A percentile compares a stretch with the other conserved stretches of the same genome.
Evolutionary conservation across 2,113 vertebrate genomes (phyloP).

Genomic region (Lampris megalopsis): DNA sequence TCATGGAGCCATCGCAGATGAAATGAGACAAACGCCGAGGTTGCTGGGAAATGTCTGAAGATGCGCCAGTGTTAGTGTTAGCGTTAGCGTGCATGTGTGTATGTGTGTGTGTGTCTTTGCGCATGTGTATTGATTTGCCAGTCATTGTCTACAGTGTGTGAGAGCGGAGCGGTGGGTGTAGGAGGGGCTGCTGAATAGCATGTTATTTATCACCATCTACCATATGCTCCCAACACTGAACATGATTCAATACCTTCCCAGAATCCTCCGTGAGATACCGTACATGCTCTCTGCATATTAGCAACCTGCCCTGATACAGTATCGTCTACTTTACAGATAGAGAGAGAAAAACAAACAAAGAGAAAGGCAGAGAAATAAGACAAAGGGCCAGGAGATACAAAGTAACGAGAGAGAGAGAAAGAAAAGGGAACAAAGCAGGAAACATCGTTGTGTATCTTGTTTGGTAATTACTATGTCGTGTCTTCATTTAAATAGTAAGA

Average conservation of each 20-base stretch:
- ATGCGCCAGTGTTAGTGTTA: slow-evolving; percentile 11
- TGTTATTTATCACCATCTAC: slow-evolving; percentile 63
- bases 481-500: slow-evolving; percentile 37
- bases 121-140: slow-evolving; percentile 25
- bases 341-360: not conserved
- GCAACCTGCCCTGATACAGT: slow-evolving; percentile 31
- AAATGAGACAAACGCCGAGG: slow-evolving; percentile 18
- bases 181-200: slow-evolving; percentile 48
- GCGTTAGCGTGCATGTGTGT: slow-evolving; percentile 4
- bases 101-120: not conserved
- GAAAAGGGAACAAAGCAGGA: slow-evolving; percentile 42
- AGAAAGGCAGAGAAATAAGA: slow-evolving; percentile 45
- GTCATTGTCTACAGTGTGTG: slow-evolving; percentile 35
- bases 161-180: slow-evolving; percentile 21
- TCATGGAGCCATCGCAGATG: slow-evolving; percentile 36
- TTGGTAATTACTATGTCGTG: slow-evolving; percentile 53
- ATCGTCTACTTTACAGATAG: slow-evolving; percentile 39
- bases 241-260: slow-evolving; percentile 42
- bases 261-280: slow-evolving; percentile 45
- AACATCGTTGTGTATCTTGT: slow-evolving; percentile 38
- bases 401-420: slow-evolving; percentile 10
- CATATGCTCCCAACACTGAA: slow-evolving; percentile 52
- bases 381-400: slow-evolving; percentile 41
- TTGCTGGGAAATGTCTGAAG: slow-evolving; percentile 25
- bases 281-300: slow-evolving; percentile 37